phyloP scores from a whole-genome alignment of 2,113 vertebrate genomes.

The Melanocharis versteri region DNA sequence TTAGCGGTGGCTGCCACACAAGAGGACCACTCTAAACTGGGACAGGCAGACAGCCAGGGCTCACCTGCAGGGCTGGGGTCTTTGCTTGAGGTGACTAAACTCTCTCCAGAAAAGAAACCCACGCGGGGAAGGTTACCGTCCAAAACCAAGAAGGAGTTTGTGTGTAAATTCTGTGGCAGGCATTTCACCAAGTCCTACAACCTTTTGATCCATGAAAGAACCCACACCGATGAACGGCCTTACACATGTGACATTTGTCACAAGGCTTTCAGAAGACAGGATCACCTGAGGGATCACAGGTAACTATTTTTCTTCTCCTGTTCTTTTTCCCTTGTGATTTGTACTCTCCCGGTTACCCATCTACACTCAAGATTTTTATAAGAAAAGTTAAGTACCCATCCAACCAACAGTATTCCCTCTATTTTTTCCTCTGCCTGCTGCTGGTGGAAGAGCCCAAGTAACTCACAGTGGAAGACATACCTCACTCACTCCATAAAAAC shows the following conservation, averaged over 20 bases:
- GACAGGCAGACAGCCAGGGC: conserved; percentile 84
- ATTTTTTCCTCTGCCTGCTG: neutral
- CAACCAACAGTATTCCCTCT: neutral
- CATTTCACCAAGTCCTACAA: conserved; percentile 99
- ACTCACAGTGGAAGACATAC: neutral
- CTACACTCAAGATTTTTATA: neutral
- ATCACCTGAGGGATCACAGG: conserved; percentile 98
- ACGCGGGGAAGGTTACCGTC: conserved; percentile 90
- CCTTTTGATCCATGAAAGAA: conserved; percentile 96
- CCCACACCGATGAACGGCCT: conserved; percentile 94
- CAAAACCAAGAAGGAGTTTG: conserved; percentile 99
- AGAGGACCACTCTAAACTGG: conserved; percentile 86
- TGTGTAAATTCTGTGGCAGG: conserved; percentile 98
- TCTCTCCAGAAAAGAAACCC: conserved; percentile 91
- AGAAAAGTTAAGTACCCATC: neutral
- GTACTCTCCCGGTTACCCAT: accelerated
- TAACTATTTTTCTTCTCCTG: neutral
- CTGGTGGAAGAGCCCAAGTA: neutral
- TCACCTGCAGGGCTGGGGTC: conserved; percentile 79
- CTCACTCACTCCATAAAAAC: neutral
- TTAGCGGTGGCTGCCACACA: conserved; percentile 93
- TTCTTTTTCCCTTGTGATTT: neutral
- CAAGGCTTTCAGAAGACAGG: conserved; percentile 97
- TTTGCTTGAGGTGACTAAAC: conserved; percentile 89
- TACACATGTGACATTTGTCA: conserved; percentile 99